Conservation (phyloP, 2,113 vertebrate genomes). For the Sinocyclocheilus anophthalmus region DNA sequence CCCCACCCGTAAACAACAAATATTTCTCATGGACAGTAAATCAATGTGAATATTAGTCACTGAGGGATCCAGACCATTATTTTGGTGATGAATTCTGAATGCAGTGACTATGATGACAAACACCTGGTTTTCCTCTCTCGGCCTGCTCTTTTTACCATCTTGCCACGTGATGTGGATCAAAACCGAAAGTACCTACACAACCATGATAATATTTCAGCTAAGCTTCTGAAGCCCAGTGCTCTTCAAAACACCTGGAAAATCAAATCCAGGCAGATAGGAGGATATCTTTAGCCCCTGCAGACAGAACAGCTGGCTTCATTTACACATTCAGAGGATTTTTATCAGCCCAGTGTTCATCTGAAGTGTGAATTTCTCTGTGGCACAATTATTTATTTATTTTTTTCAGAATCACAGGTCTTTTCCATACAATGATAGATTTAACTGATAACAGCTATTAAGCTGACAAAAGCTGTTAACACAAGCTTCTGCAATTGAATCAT, state of each 20-base stretch:
- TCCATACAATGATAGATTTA: not conserved
- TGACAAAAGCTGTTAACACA: not conserved
- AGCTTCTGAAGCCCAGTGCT: no score
- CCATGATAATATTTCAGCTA: no score
- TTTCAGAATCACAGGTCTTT: not conserved
- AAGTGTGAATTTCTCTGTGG: not conserved
- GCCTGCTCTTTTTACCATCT: not conserved
- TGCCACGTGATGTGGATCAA: conserved; percentile 8
- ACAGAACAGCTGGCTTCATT: conserved; percentile 24
- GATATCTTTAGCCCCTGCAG: conserved; percentile 14
- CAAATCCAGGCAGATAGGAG: not conserved
- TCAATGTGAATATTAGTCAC: conserved; percentile 68
- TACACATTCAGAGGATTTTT: not conserved
- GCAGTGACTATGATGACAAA: conserved; percentile 67
- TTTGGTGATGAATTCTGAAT: conserved; percentile 63
- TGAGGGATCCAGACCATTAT: conserved; percentile 67
- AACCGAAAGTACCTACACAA: not conserved
- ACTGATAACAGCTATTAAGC: not conserved
- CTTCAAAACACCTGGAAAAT: conserved; percentile 12
- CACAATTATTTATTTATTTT: not conserved
- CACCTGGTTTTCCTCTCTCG: conserved; percentile 33
- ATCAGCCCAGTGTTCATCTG: no score
- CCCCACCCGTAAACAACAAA: conserved; percentile 60
- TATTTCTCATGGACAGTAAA: conserved; percentile 70
- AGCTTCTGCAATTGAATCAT: no score